phyloP scores from a whole-genome alignment of 2,113 vertebrate genomes.

The Chionodraco myersi region DNA sequence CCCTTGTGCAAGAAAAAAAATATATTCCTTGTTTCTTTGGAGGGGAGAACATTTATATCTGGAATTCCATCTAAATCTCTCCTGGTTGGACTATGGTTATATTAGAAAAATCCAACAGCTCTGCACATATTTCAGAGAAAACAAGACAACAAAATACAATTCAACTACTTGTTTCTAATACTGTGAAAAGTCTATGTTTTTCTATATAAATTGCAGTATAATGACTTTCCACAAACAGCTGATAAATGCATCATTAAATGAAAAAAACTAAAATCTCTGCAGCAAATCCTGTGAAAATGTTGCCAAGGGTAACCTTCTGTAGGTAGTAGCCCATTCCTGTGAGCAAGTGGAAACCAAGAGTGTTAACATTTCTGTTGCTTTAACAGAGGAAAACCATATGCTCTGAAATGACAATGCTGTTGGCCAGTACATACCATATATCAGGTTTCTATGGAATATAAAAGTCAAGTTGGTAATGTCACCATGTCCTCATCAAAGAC shows the following conservation, averaged over 20 bases:
- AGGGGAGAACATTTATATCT: neutral
- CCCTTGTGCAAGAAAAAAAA: conserved; percentile 1
- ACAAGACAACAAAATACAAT: neutral
- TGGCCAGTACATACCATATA: neutral
- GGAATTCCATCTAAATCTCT: neutral
- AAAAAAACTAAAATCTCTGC: neutral
- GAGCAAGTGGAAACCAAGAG: neutral
- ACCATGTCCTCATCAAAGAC: conserved; percentile 12
- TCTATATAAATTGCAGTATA: neutral
- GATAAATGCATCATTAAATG: neutral
- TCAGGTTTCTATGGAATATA: neutral
- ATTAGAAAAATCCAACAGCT: conserved; percentile 5
- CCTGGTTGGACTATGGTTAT: neutral
- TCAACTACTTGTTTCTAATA: conserved; percentile 14
- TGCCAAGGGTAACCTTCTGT: neutral
- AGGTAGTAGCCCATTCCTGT: neutral
- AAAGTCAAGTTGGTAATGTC: conserved; percentile 5
- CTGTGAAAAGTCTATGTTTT: conserved; percentile 2
- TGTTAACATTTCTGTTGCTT: neutral
- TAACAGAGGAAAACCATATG: neutral
- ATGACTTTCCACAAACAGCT: neutral
- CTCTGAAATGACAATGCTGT: conserved; percentile 4
- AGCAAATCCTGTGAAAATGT: neutral
- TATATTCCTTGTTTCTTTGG: neutral
- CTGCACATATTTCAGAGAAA: conserved; percentile 9